Evolutionary conservation across 2,113 vertebrate genomes (phyloP).

Genomic region (Syngnathoides biaculeatus): DNA sequence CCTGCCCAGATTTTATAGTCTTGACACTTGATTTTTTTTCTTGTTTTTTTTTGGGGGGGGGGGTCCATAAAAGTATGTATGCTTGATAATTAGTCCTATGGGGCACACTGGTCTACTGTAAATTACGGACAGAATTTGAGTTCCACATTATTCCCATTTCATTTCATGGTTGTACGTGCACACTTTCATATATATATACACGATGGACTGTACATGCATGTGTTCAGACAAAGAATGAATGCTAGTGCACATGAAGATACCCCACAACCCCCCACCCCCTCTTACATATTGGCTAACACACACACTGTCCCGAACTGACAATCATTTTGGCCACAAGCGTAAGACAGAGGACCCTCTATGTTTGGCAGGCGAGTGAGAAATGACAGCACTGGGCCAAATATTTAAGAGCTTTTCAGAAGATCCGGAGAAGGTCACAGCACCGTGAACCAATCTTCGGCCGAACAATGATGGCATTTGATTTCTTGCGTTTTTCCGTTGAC

Average conservation of each 20-base stretch:
- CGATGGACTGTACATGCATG: not conserved
- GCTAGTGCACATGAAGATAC: conserved; percentile 12
- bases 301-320: conserved; percentile 12
- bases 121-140: not conserved
- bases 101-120: not conserved
- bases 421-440: conserved; percentile 61
- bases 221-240: conserved; percentile 9
- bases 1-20: too few species aligned
- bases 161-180: not conserved
- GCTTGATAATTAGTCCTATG: too few species aligned
- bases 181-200: not conserved
- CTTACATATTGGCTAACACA: conserved; percentile 18
- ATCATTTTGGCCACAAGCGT: conserved; percentile 1
- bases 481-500: conserved; percentile 26
- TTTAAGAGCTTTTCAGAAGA: conserved; percentile 65
- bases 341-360: conserved; percentile 61
- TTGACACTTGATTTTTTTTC: too few species aligned
- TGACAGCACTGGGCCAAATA: conserved; percentile 64
- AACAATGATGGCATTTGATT: conserved; percentile 68
- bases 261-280: conserved; percentile 9
- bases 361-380: conserved; percentile 56
- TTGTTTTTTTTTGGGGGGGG: too few species aligned
- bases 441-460: conserved; percentile 52
- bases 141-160: not conserved
- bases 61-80: too few species aligned